Evolutionary conservation across 2,888 invertebrate genomes (phyloP).

Genomic region (Eueremaeus valkanovi): DNA sequence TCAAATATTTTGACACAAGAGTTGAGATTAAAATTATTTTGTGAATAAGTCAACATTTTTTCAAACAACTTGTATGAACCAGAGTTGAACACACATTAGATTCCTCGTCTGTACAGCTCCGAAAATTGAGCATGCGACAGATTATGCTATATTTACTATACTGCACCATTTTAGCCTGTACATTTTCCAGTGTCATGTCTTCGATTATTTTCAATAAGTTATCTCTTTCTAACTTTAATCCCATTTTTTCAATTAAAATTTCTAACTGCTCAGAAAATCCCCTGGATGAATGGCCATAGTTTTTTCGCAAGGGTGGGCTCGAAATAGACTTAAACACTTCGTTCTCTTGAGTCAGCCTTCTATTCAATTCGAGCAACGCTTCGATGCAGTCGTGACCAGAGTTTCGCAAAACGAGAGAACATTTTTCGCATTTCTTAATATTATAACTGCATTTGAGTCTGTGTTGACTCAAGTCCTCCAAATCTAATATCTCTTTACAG

Average conservation of each 20-base stretch:
- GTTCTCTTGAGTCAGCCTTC: neutral
- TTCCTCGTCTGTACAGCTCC: too few species aligned
- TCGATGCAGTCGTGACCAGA: conserved; percentile 20
- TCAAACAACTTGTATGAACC: too few species aligned
- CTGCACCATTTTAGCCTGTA: too few species aligned
- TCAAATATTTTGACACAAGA: too few species aligned
- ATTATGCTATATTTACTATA: too few species aligned
- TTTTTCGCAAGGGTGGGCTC: neutral
- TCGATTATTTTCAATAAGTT: conserved; percentile 26
- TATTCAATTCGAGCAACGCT: conserved; percentile 5
- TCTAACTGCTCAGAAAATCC: neutral
- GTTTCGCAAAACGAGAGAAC: neutral
- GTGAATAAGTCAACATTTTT: too few species aligned
- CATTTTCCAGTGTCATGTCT: too few species aligned
- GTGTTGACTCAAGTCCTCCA: conserved; percentile 11
- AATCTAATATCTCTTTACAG: neutral
- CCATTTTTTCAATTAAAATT: neutral
- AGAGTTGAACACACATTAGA: too few species aligned
- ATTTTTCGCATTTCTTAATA: conserved; percentile 25
- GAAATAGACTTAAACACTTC: neutral
- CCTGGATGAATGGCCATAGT: neutral
- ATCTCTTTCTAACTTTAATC: conserved; percentile 13
- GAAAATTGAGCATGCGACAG: too few species aligned
- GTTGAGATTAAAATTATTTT: too few species aligned
- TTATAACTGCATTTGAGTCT: neutral